Evolutionary conservation across 2,113 vertebrate genomes (phyloP).

Genomic region (Heteronetta atricapilla): DNA sequence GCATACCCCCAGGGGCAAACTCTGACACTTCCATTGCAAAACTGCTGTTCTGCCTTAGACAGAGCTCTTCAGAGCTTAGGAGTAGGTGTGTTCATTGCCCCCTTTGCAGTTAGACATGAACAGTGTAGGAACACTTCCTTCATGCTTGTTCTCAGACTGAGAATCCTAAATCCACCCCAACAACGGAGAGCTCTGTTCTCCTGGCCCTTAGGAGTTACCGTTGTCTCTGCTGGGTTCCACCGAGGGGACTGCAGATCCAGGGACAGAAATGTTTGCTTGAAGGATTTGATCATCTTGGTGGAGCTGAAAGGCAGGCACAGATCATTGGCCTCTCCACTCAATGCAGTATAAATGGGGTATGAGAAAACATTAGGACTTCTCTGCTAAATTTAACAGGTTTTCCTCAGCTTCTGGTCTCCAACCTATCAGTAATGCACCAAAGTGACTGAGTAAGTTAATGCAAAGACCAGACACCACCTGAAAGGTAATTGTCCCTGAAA

Average conservation of each 20-base stretch:
- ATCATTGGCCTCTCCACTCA: background rate
- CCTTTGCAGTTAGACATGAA: background rate
- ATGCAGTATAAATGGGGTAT: fast-evolving
- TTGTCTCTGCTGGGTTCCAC: constrained; percentile 18
- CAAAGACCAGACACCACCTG: background rate
- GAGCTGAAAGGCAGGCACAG: constrained; percentile 13
- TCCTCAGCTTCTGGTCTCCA: background rate
- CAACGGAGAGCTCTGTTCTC: background rate
- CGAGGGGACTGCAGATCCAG: constrained; percentile 60
- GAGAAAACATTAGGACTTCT: background rate
- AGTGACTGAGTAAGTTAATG: background rate
- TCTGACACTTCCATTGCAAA: background rate
- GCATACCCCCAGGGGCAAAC: fast-evolving
- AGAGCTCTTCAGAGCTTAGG: background rate
- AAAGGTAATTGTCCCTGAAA: background rate
- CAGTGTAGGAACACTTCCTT: background rate
- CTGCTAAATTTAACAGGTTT: background rate
- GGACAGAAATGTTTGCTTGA: constrained; percentile 62
- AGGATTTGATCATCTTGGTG: constrained; percentile 61
- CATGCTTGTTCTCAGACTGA: fast-evolving
- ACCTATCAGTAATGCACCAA: background rate
- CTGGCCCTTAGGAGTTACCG: background rate
- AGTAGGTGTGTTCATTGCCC: background rate
- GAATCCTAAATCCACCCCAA: background rate
- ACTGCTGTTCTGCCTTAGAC: background rate